Evolutionary conservation across 2,888 invertebrate genomes (phyloP), one percentile per base, ranked within the genome.

Genomic region (Stictocephala bisonia): DNA sequence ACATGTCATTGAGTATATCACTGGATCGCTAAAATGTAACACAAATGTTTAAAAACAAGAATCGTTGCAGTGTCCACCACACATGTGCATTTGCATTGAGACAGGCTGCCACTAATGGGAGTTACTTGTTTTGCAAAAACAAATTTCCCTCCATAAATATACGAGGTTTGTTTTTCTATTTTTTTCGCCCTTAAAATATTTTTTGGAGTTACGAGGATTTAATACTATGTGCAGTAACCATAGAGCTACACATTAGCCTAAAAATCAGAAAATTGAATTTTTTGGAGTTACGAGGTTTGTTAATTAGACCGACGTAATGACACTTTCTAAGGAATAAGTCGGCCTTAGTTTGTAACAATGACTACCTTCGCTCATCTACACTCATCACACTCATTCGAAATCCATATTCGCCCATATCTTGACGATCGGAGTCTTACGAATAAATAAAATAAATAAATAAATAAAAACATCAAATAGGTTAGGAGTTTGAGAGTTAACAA

Each of bases 51-150:
- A 60, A 60, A 60, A 29, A 35, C 20, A 35, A 24, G 15, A 64
- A 7, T 11, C 15, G 35, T n/a, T 35, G 7, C 2, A 9, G 4
- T 6, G 6, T 15, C 4, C 35, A 64, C 64, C 13, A 11, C 22
- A 24, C 18, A 64, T 24, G 13, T 1, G 24, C 64, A 35, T 35
- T 6, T 35, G 35, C 35, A 64, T 40, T 9, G 64, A 64, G 7
- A 35, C 26, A 64, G 64, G 64, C 64, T 40, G 64, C 64, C 64
- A 64, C 64, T 15, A 20, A 31, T 64, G 13, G 64, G 64, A 64
- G 64, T 64, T 64, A 64, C 40, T 18, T 35, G 64, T 18, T 35
- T 64, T 64, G 64, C 20, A 22, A 20, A 20, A 64, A 35, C 20
- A 64, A 64, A 64, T 40, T 64, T 64, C 35, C 64, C 64, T 15